Evolutionary conservation across 2,113 vertebrate species (phyloP).

Genomic region (Rattus rattus): DNA sequence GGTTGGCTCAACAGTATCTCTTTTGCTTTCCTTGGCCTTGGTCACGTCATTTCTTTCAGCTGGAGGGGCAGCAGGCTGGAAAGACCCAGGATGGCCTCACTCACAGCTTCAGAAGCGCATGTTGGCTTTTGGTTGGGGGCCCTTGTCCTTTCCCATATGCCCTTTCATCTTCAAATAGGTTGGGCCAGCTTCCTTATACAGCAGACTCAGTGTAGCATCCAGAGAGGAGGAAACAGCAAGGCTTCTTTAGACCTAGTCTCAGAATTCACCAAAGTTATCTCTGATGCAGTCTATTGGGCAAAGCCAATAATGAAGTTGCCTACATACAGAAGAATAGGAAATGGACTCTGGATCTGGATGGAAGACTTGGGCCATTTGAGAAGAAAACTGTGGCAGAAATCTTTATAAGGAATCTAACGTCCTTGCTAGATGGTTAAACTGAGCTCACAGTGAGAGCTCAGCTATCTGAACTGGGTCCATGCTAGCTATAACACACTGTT

Average conservation of each 20-base stretch:
- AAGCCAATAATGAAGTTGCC: background rate
- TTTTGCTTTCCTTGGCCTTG: conserved; percentile 29
- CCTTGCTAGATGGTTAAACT: background rate
- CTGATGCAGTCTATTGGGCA: background rate
- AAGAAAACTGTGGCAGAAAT: background rate
- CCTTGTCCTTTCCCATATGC: background rate
- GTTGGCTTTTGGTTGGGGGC: background rate
- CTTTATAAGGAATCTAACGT: background rate
- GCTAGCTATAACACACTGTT: background rate
- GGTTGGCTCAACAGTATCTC: background rate
- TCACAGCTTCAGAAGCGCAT: background rate
- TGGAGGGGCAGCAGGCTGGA: background rate
- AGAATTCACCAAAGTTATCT: background rate
- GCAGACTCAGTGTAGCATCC: background rate
- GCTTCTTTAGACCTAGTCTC: background rate
- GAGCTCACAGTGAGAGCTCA: background rate
- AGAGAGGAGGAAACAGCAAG: background rate
- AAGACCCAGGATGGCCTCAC: background rate
- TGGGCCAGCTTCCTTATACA: background rate
- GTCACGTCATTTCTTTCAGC: background rate
- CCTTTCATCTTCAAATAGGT: background rate
- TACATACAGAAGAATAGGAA: background rate
- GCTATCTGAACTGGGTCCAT: background rate
- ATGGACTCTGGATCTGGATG: background rate
- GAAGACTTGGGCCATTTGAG: background rate